Base-by-base conservation (phyloP, 1,140 invertebrate genomes). In the Drosophila santomea region DNA sequence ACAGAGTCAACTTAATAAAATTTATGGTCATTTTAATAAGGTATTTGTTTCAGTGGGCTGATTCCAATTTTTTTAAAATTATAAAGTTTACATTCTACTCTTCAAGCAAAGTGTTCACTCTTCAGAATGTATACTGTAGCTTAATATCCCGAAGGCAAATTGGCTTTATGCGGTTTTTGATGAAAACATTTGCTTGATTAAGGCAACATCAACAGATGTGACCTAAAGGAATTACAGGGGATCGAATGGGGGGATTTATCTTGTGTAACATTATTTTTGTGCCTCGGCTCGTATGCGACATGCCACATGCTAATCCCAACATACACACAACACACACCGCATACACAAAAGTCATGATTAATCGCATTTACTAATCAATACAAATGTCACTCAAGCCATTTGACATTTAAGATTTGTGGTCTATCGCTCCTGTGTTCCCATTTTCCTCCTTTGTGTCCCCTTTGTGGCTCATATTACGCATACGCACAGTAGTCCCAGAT, bases 281-380 rank as follows among this genome's bases (percentile, higher is more conserved):
- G 25, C 8, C 47, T 10, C 80, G 47, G 28, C 12, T 14, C 36
- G 1, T 38, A 14, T 38, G 36, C 38, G 12, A 39, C 58, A 68
- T 85, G 78, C 59, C 74, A 64, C 60, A 80, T 80, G 69, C 67
- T 56, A 63, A 75, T 64, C 45, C 54, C 41, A 54, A 28, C 55
- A 58, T 50, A 47, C 44, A 66, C 20, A 20, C 20, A 47, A 39
- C 56, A 61, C 55, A 47, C 44, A 66, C 57, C 51, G 4, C 28
- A 44, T 17, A 47, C 52, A 20, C 41, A 44, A 57, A 62, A 60
- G 35, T 68, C 78, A 86, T 88, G 83, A 88, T 88, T 88, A 88
- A 88, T 88, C 83, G 79, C 71, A 77, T 88, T 75, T 83, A 88
- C 83, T 88, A 88, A 88, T 88, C 83, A 88, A 88, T 88, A 88